A percentile compares a stretch with the other conserved stretches of the same genome.
Conservation (phyloP, 35 echinoderm and acorn worm genomes). For the Anneissia japonica region DNA sequence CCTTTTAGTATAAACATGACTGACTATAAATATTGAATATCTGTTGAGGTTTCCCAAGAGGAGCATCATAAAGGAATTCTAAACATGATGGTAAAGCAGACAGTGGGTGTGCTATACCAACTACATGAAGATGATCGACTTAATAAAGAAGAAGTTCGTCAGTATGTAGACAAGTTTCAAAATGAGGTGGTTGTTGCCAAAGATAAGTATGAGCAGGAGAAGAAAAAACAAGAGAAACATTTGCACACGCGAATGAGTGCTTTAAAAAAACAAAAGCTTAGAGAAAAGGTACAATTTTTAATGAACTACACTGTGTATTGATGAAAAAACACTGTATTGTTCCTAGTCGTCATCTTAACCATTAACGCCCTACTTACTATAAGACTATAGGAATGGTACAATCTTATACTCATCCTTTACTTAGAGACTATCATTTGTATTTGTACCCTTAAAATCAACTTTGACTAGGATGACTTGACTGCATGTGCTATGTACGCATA, state of each 20-base stretch:
- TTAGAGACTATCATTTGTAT: too few species aligned
- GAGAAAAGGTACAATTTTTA: slow-evolving; percentile 53
- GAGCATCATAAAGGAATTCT: slow-evolving; percentile 62
- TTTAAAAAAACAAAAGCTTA: slow-evolving; percentile 63
- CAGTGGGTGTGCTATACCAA: slow-evolving; percentile 40
- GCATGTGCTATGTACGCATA: too few species aligned
- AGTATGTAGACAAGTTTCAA: slow-evolving; percentile 45
- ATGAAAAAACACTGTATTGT: background rate
- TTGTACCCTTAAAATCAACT: too few species aligned
- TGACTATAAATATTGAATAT: too few species aligned
- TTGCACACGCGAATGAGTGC: slow-evolving; percentile 81
- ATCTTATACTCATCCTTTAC: background rate
- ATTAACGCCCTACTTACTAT: background rate
- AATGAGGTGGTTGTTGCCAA: slow-evolving; percentile 63
- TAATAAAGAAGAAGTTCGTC: slow-evolving; percentile 44
- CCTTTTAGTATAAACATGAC: too few species aligned
- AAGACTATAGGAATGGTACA: background rate
- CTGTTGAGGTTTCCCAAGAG: slow-evolving; percentile 54
- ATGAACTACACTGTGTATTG: background rate
- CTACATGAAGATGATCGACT: slow-evolving; percentile 60
- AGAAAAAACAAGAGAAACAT: slow-evolving; percentile 60
- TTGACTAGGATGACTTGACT: too few species aligned
- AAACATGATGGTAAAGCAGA: slow-evolving; percentile 76
- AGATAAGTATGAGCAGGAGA: slow-evolving; percentile 62
- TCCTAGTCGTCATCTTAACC: background rate